A percentile compares a stretch with the other conserved stretches of the same genome.
These are phyloP conservation scores for Istiophorus platypterus DNA, from an alignment of 2,113 vertebrate genomes.

Conservation along the genomic window DNA sequence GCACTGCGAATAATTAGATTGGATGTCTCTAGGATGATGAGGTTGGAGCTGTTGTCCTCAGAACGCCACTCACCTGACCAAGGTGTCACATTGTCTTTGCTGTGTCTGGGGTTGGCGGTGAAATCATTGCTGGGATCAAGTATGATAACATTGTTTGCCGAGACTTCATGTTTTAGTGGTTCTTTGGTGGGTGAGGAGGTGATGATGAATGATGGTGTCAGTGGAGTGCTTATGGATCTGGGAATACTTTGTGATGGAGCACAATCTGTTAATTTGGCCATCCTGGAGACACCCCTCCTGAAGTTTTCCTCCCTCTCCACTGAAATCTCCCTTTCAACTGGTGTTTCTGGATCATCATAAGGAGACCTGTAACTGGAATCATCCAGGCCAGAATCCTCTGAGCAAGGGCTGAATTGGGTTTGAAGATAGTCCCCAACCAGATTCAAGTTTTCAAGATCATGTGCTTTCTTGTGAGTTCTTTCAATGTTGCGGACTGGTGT, in stretches of 20 bases:
- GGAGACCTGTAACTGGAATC: conserved; percentile 84
- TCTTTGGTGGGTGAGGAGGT: conserved; percentile 82
- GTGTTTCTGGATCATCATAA: conserved; percentile 82
- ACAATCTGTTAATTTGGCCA: conserved; percentile 78
- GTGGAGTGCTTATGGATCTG: conserved; percentile 76
- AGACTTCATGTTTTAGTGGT: conserved; percentile 73
- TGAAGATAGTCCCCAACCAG: conserved; percentile 77
- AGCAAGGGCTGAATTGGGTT: conserved; percentile 85
- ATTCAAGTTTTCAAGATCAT: conserved; percentile 76
- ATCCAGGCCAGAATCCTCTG: conserved; percentile 85
- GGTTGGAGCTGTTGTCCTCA: conserved; percentile 76
- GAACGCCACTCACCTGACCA: conserved; percentile 74
- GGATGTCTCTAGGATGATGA: conserved; percentile 85
- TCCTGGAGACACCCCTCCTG: conserved; percentile 76
- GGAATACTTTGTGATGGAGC: conserved; percentile 73
- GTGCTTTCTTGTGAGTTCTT: conserved; percentile 74
- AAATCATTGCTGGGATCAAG: conserved; percentile 76
- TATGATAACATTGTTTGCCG: conserved; percentile 80
- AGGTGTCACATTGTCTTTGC: conserved; percentile 51
- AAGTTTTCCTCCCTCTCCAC: conserved; percentile 82
- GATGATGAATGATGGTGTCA: conserved; percentile 84
- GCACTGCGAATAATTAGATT: conserved; percentile 85
- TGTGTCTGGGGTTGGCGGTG: conserved; percentile 53
- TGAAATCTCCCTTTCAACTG: conserved; percentile 83
- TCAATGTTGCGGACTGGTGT: conserved; percentile 85